Conservation (phyloP, 1,140 invertebrate species). For the Drosophila seguyi region DNA sequence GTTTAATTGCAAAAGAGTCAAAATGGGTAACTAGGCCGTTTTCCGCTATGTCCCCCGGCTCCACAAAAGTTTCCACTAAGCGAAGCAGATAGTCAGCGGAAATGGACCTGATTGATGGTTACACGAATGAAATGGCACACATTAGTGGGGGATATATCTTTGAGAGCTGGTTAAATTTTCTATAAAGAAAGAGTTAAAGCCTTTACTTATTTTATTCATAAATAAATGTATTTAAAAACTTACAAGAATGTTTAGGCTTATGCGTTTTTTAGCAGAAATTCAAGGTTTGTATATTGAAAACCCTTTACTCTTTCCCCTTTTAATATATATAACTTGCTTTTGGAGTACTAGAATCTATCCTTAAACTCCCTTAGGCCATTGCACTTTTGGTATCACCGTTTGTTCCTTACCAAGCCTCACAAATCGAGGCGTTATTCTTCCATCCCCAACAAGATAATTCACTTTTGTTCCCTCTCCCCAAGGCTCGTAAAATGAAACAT, state of each 20-base stretch:
- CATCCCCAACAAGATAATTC: constrained; percentile 74
- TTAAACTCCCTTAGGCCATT: background rate
- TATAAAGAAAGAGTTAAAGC: background rate
- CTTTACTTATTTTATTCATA: background rate
- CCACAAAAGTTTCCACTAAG: constrained; percentile 32
- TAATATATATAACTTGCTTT: background rate
- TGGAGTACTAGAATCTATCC: background rate
- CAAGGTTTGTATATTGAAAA: background rate
- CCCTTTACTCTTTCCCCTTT: background rate
- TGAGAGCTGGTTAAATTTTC: background rate
- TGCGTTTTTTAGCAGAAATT: background rate
- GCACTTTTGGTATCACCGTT: constrained; percentile 10
- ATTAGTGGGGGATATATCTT: constrained; percentile 10
- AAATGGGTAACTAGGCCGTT: constrained; percentile 37
- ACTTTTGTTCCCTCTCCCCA: constrained; percentile 56
- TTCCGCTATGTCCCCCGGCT: background rate
- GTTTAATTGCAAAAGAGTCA: constrained; percentile 60
- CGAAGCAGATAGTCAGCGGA: constrained; percentile 37
- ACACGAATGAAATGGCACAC: constrained; percentile 38
- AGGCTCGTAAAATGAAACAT: constrained; percentile 72
- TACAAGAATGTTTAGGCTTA: background rate
- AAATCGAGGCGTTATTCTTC: constrained; percentile 16
- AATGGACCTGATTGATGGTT: constrained; percentile 60
- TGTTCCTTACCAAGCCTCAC: background rate
- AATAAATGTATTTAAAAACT: background rate